Base-by-base conservation (phyloP, 2,888 invertebrate genomes). In the Gonocerus acuteangulatus region DNA sequence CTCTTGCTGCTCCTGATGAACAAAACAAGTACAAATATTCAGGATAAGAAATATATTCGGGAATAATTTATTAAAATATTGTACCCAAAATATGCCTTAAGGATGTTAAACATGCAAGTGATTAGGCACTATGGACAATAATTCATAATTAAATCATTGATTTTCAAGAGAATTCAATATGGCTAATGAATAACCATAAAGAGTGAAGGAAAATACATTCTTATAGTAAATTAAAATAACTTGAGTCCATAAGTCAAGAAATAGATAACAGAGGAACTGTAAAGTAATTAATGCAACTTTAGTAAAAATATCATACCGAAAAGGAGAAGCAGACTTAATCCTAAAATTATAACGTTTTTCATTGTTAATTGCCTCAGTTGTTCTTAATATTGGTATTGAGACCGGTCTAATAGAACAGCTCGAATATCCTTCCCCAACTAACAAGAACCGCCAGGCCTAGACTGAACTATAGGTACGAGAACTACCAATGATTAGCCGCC, bases 231-330 rank as follows among this genome's bases (percentile, higher is more conserved):
- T 11, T 13, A 39, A 4, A n/a, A 39, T 9, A 39, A 39, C 13
- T n/a, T 9, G 39, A 39, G 15, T 39, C 15, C 27, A 27, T n/a
- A n/a, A n/a, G n/a, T n/a, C n/a, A n/a, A n/a, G n/a, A n/a, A n/a
- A n/a, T n/a, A n/a, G n/a, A n/a, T n/a, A n/a, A n/a, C n/a, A n/a
- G n/a, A n/a, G n/a, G n/a, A n/a, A n/a, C n/a, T n/a, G n/a, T n/a
- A n/a, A n/a, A n/a, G n/a, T n/a, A n/a, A n/a, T n/a, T n/a, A n/a
- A n/a, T n/a, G n/a, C n/a, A n/a, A n/a, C n/a, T n/a, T n/a, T n/a
- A 13, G n/a, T 22, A 15, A 19, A 52, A 13, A 21, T 39, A 19
- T 63, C 65, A 64, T 52, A 65, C 65, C 65, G 39, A 62, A 23
- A 11, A 65, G 42, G 44, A 64, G 48, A 27, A 62, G 21, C 19